Evolutionary conservation across 1,140 invertebrate species (phyloP), one percentile per base, ranked within the genome.

Genomic region (Microplitis demolitor): DNA sequence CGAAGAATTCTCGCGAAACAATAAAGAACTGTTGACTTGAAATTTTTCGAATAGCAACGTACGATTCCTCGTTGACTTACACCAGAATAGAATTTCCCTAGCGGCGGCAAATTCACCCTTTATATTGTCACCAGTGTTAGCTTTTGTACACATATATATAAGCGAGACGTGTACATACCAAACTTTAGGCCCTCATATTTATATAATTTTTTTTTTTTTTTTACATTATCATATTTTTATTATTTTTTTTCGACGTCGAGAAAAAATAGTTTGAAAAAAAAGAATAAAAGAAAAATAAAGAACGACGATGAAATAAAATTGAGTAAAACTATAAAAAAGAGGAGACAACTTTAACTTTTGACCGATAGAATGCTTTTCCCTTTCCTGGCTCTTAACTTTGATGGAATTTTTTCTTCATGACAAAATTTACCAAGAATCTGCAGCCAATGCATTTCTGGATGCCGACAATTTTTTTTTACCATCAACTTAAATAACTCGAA

Each of bases 11-110:
- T 79, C 67, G 74, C 77, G 76, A 81, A 82, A 82, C 80, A 82
- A 80, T 82, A 80, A 80, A 76, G 76, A 74, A 70, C 70, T 73
- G 79, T 80, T 79, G 80, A 81, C 77, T 80, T 74, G 72, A 76
- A 80, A 80, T 80, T 80, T 81, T 74, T 72, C 73, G 74, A 63
- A 63, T 69, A 54, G 33, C 58, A 31, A 61, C n/a, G 60, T 34
- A 14, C 11, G 9, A 51, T 31, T 66, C 60, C 35, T 73, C 66
- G n/a, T 34, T 37, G 16, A 37, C 16, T 53, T 33, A 24, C 31
- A 45, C 39, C 11, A 4, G n/a, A 45, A 74, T 80, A 77, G 75
- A 80, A 81, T 81, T 79, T 80, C 79, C 80, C 80, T 73, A 70
- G 79, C 78, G 79, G 78, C 78, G 76, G 39, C 39, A 45, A 75